These are phyloP conservation scores for Sinella curviseta DNA, from an alignment of 1,140 invertebrate species.

Conservation along the genomic window DNA sequence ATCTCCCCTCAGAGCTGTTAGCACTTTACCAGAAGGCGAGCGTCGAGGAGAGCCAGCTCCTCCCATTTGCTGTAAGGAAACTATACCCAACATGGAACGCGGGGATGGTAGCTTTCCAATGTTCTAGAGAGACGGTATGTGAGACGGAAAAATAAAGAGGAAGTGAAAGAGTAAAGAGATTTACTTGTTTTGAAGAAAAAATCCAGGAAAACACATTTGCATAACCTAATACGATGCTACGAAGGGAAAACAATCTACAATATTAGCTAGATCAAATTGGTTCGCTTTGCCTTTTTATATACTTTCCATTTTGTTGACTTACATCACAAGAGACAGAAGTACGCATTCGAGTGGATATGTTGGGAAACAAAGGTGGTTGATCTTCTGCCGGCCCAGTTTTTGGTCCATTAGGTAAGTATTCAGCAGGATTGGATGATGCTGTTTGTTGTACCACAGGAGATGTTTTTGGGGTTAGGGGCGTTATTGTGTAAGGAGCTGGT, in stretches of 20 bases:
- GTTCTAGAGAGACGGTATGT: slow-evolving; percentile 5
- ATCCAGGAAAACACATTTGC: no score
- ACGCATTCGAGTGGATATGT: neutral
- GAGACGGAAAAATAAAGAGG: neutral
- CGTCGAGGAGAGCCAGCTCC: slow-evolving; percentile 26
- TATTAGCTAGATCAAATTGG: no score
- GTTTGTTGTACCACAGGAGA: neutral
- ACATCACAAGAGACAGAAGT: slow-evolving; percentile 11
- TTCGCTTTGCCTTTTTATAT: no score
- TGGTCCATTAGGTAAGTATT: neutral
- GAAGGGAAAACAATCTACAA: no score
- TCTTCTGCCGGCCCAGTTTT: neutral
- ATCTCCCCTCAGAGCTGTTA: neutral
- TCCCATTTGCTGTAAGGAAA: slow-evolving; percentile 12
- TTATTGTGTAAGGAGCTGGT: neutral
- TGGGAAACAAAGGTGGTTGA: neutral
- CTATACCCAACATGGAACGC: neutral
- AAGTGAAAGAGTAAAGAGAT: neutral
- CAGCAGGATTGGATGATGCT: neutral
- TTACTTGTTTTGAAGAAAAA: no score
- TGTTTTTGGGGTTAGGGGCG: neutral
- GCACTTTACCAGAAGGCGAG: neutral
- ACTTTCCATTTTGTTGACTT: no score
- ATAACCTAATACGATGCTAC: no score
- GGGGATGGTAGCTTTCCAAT: neutral